Evolutionary conservation across 1,140 invertebrate species (phyloP), one percentile per base, ranked within the genome.

Genomic region (Hestina assimilis): DNA sequence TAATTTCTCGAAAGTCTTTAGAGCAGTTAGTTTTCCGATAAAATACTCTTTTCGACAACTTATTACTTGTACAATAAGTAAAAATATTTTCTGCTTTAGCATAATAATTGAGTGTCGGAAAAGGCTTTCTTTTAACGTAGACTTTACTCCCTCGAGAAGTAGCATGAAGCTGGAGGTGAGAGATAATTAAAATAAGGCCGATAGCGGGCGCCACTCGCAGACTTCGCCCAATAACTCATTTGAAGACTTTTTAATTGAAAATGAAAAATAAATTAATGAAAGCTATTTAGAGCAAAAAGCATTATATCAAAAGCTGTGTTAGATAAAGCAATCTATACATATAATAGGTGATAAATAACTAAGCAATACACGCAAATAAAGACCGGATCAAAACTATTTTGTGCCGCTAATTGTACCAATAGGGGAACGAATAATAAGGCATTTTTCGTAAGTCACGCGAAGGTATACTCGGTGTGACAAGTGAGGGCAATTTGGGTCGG

Each of bases 401-500:
- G 9, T 23, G 46, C 19, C 28, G 31, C 20, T 35, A 48, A 48
- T 48, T 48, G 46, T 48, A 11, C 31, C 29, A 48, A 47, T 29
- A 20, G 12, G n/a, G 43, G 41, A 21, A 31, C 28, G 12, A 48
- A 28, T 48, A 48, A 23, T 52, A 57, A 31, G 46, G 15, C 23
- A 29, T 50, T 46, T 58, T 64, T 43, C 33, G 35, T 52, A 52
- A 47, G 45, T 47, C 33, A 55, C 52, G 52, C 51, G 29, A 63
- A 47, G 29, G 28, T 43, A 65, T 59, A 66, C 63, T 71, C 48
- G 31, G 47, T 56, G 58, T 75, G 71, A 79, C 75, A 72, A 72
- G 73, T 71, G 66, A 72, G 53, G 68, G 69, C 61, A 79, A 79
- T 76, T 79, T 73, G 59, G 68, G 66, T 75, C 59, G 59, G 51